Percentiles rank a stretch among this genome's conserved stretches.
Conservation (phyloP, 2,888 invertebrate genomes). For the Chrysina gloriosa region DNA sequence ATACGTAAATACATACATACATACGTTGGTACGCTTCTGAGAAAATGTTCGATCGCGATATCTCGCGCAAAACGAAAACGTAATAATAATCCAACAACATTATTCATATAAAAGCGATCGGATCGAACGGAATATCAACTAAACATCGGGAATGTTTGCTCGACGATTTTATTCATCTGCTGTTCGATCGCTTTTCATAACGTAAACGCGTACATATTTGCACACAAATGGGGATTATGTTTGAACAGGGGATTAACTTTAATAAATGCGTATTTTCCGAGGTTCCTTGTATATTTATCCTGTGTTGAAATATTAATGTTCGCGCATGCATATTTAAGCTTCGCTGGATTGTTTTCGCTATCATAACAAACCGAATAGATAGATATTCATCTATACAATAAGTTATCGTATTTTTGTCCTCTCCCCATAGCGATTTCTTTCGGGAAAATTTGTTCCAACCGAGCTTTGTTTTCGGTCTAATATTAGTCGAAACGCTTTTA, state of each 20-base stretch:
- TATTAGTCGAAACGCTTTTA: too few species aligned
- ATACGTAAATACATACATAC: not conserved
- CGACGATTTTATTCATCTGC: not conserved
- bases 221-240: not conserved
- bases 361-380: too few species aligned
- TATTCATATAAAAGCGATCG: not conserved
- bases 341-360: too few species aligned
- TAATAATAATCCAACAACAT: not conserved
- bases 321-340: too few species aligned
- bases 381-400: too few species aligned
- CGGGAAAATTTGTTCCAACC: too few species aligned
- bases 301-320: too few species aligned
- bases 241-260: not conserved
- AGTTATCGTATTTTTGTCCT: too few species aligned
- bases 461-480: too few species aligned
- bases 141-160: not conserved
- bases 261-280: too few species aligned
- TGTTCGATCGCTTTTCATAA: not conserved
- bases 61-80: not conserved
- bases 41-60: not conserved
- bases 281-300: too few species aligned
- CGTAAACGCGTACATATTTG: not conserved
- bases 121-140: slow-evolving; percentile 1
- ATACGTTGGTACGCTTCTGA: not conserved
- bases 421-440: too few species aligned